Evolutionary conservation across 2,113 vertebrate species (phyloP).

Genomic region (Periophthalmodon schlosseri): DNA sequence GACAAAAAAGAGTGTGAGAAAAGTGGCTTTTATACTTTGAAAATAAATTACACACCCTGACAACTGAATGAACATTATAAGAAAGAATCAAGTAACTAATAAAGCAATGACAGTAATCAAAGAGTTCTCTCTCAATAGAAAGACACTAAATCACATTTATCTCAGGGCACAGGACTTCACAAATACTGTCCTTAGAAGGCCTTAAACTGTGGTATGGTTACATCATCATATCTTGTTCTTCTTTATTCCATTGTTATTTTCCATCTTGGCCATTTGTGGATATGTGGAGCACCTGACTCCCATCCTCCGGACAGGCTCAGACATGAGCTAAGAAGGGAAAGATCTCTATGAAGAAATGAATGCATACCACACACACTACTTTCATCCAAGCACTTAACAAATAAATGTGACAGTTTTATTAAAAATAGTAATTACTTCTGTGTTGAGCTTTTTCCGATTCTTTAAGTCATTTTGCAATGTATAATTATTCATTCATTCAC

Average conservation of each 20-base stretch:
- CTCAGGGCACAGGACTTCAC: slow-evolving; percentile 52
- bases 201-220: slow-evolving; percentile 54
- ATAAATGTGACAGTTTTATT: too few species aligned
- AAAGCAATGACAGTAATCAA: slow-evolving; percentile 31
- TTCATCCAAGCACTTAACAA: background rate
- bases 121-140: slow-evolving; percentile 43
- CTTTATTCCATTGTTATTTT: slow-evolving; percentile 66
- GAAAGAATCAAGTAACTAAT: slow-evolving; percentile 9
- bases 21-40: background rate
- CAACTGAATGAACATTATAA: background rate
- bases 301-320: slow-evolving; percentile 53
- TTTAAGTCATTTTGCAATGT: too few species aligned
- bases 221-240: slow-evolving; percentile 55
- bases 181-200: slow-evolving; percentile 67
- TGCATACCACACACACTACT: slow-evolving; percentile 28
- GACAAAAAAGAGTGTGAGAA: background rate
- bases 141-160: slow-evolving; percentile 64
- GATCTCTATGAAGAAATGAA: slow-evolving; percentile 57
- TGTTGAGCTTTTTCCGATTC: too few species aligned
- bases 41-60: background rate
- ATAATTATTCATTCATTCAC: background rate
- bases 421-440: too few species aligned
- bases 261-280: slow-evolving; percentile 57
- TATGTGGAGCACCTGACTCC: slow-evolving; percentile 56
- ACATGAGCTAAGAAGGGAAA: slow-evolving; percentile 66